These are phyloP conservation scores for Nymphalis io DNA, from an alignment of 1,140 invertebrate genomes.

Conservation along the genomic window DNA sequence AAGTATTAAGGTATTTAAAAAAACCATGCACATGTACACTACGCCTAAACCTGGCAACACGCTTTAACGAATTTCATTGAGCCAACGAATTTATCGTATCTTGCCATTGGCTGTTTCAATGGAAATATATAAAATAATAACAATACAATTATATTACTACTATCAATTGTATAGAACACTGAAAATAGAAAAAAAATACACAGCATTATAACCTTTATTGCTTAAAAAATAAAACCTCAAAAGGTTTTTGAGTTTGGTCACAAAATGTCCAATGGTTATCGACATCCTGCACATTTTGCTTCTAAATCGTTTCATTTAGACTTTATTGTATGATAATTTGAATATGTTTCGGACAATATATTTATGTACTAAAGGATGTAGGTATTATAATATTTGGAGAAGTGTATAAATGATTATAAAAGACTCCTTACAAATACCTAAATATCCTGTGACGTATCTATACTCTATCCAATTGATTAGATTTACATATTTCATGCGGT, in stretches of 20 bases:
- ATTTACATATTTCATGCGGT: too few species aligned
- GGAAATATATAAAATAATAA: constrained; percentile 37
- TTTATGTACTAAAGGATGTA: constrained; percentile 12
- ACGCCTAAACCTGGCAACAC: constrained; percentile 2
- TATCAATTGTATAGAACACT: constrained; percentile 32
- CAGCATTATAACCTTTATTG: constrained; percentile 6
- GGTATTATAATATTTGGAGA: neutral
- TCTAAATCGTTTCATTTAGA: constrained; percentile 43
- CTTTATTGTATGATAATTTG: constrained; percentile 25
- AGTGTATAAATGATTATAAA: neutral
- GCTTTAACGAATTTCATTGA: constrained; percentile 30
- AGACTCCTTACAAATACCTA: neutral
- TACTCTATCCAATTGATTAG: too few species aligned
- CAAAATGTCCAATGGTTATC: constrained; percentile 3
- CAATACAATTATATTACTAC: constrained; percentile 11
- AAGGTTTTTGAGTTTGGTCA: neutral
- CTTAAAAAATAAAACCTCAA: neutral
- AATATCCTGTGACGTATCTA: too few species aligned
- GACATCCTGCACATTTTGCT: constrained; percentile 33
- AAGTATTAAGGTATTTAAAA: too few species aligned
- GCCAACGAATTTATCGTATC: constrained; percentile 31
- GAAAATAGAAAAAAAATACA: constrained; percentile 4
- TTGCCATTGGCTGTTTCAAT: constrained; percentile 34
- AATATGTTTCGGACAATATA: constrained; percentile 2
- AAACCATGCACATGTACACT: constrained; percentile 3